These are phyloP conservation scores for Cuculus canorus DNA, from an alignment of 2,797 vertebrate genomes.

Conservation along the genomic window DNA sequence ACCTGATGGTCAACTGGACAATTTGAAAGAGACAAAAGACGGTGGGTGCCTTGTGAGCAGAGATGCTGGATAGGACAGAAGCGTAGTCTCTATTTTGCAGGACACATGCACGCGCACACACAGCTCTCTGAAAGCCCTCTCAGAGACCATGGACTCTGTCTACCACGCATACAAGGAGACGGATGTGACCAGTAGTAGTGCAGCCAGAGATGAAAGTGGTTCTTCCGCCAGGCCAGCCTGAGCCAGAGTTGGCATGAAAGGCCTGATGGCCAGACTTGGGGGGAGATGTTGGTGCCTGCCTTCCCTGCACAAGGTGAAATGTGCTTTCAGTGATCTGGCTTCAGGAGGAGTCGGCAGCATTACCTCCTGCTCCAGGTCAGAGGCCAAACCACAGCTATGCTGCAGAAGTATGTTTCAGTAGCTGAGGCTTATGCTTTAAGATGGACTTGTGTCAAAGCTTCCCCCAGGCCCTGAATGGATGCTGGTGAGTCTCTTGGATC, in stretches of 20 bases:
- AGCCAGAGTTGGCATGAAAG: neutral
- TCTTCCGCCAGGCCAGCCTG: neutral
- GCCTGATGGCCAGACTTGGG: no score
- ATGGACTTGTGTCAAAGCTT: neutral
- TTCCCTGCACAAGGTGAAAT: neutral
- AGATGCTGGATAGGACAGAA: neutral
- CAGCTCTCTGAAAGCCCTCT: neutral
- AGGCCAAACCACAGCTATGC: neutral
- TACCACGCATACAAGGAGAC: neutral
- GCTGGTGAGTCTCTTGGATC: neutral
- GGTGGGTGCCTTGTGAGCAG: neutral
- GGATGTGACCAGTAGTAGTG: neutral
- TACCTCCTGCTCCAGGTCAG: neutral
- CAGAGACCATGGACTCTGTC: neutral
- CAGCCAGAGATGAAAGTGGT: neutral
- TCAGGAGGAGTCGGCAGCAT: neutral
- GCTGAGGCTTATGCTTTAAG: neutral
- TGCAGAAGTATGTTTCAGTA: neutral
- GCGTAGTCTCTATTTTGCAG: neutral
- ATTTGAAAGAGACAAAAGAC: neutral
- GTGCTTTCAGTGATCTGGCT: neutral
- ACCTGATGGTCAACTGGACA: neutral
- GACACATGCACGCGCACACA: accelerated
- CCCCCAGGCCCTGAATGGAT: neutral
- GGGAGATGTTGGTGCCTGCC: neutral